Base-by-base conservation (phyloP, 2,888 invertebrate species). In the Ellobium chinense region DNA sequence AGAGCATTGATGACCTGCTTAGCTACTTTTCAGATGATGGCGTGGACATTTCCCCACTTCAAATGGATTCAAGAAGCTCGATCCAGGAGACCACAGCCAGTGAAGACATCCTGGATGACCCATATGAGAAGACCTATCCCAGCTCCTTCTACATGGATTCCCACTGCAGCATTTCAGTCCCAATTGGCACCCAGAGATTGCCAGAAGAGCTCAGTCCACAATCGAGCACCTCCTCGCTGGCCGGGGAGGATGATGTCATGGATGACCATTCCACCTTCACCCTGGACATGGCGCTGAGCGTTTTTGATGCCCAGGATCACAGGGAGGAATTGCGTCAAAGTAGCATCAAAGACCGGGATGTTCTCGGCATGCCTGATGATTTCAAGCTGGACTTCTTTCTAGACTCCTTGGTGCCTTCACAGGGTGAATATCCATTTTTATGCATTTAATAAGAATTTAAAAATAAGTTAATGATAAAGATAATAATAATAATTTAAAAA, bases 371-470 rank as follows among this genome's bases (percentile, higher is more conserved):
- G 58, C 39, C 56, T 60, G 66, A 66, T 58, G 74, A 68, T 1
- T 18, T 85, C 82, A 87, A 87, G 84, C 85, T 89, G 68, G 87
- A 88, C 82, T 87, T 88, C 81, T 85, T 89, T 29, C 78, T 89
- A 37, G 82, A 85, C 21, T 86, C 88, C 37, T 85, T 87, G 84
- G 84, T 85, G 81, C 85, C 89, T 82, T 82, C 85, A 73, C 74
- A 76, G 86, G 89, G 90, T 90, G 83, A 85, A 88, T 82, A 12
- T 39, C 31, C 34, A n/a, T n/a, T n/a, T n/a, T n/a, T n/a, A n/a
- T n/a, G n/a, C n/a, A n/a, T n/a, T n/a, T n/a, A n/a, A n/a, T n/a
- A n/a, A n/a, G n/a, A n/a, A n/a, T n/a, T n/a, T n/a, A n/a, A n/a
- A n/a, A n/a, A n/a, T n/a, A n/a, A n/a, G n/a, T n/a, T n/a, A n/a